phyloP scores from a whole-genome alignment of 2,113 vertebrate genomes.

The Cynocephalus volans region DNA sequence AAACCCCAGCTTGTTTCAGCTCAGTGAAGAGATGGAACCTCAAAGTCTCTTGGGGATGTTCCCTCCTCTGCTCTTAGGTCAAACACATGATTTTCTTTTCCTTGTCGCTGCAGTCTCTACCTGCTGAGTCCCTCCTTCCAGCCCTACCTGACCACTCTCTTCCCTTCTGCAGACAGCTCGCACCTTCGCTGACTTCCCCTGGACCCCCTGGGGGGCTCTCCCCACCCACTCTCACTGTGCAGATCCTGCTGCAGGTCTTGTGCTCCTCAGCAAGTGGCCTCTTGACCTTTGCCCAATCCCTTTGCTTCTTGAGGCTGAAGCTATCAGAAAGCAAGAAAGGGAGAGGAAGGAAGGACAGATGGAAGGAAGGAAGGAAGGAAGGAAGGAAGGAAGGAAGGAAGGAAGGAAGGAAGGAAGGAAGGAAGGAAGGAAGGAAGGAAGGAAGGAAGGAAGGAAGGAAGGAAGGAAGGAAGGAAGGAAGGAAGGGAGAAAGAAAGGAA shows the following conservation, averaged over 20 bases:
- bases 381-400: too few species aligned
- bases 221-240: accelerated
- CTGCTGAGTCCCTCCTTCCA: not conserved
- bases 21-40: not conserved
- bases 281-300: not conserved
- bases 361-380: too few species aligned
- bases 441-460: too few species aligned
- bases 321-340: not conserved
- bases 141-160: not conserved
- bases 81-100: not conserved
- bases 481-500: too few species aligned
- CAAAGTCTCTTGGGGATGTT: not conserved
- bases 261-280: not conserved
- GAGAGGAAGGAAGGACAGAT: too few species aligned
- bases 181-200: not conserved
- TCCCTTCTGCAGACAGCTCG: not conserved
- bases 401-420: too few species aligned
- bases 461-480: too few species aligned
- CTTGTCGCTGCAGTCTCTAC: not conserved
- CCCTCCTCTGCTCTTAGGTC: not conserved
- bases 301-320: not conserved
- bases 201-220: accelerated
- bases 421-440: too few species aligned
- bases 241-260: not conserved
- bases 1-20: not conserved